A percentile compares a stretch with the other conserved stretches of the same genome.
phyloP scores from a whole-genome alignment of 2,113 vertebrate species.

The Calidris pygmaea region DNA sequence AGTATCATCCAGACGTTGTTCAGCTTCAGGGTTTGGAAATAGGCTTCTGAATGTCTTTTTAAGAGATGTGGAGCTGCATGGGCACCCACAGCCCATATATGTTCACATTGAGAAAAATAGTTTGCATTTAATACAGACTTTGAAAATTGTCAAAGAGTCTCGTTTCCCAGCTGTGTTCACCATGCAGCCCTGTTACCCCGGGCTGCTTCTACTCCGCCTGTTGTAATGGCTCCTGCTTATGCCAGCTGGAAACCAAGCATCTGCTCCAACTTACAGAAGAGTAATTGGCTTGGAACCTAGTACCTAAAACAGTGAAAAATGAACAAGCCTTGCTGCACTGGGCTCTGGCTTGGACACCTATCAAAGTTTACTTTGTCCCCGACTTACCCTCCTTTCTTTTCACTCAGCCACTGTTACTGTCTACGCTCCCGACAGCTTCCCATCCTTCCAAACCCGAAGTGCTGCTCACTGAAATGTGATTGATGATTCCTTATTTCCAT shows the following conservation, averaged over 20 bases:
- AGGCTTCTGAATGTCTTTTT: neutral
- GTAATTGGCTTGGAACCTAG: neutral
- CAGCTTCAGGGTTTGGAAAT: neutral
- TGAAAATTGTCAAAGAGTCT: neutral
- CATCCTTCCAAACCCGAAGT: neutral
- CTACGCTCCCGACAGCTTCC: neutral
- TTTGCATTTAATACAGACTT: neutral
- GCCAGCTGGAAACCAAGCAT: neutral
- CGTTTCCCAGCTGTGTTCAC: neutral
- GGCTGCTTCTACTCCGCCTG: neutral
- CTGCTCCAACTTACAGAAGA: neutral
- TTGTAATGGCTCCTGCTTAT: neutral
- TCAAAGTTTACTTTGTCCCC: neutral
- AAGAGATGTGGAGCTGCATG: neutral
- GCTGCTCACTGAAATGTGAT: neutral
- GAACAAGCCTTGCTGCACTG: neutral
- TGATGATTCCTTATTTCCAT: neutral
- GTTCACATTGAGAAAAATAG: neutral
- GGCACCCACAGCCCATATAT: neutral
- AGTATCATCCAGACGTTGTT: neutral
- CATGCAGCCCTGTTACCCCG: neutral
- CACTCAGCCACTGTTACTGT: neutral
- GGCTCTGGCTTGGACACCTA: neutral
- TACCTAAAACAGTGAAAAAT: neutral
- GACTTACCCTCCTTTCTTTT: neutral